Evolutionary conservation across 2,113 vertebrate genomes (phyloP).

Genomic region (Probosciger aterrimus): DNA sequence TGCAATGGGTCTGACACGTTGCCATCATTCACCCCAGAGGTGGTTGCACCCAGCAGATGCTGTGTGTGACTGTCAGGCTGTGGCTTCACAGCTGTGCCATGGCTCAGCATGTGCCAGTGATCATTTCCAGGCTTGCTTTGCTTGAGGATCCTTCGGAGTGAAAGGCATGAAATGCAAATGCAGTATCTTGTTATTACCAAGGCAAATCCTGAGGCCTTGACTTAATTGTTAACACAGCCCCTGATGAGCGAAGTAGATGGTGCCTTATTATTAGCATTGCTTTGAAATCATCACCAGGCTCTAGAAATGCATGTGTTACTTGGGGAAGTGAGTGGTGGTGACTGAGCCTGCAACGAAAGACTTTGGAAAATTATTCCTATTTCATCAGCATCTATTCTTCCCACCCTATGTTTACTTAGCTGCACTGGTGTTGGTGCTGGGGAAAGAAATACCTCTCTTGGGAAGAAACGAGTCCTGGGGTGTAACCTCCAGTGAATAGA

Average conservation of each 20-base stretch:
- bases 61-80: neutral
- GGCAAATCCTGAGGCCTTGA: neutral
- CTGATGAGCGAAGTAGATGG: neutral
- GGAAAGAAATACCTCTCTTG: neutral
- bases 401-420: neutral
- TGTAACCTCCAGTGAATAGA: neutral
- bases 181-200: neutral
- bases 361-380: neutral
- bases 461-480: neutral
- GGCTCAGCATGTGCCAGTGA: accelerated
- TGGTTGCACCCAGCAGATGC: neutral
- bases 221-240: neutral
- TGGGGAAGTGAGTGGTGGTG: neutral
- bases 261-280: neutral
- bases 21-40: neutral
- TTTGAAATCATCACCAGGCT: neutral
- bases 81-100: neutral
- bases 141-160: neutral
- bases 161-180: neutral
- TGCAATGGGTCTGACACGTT: accelerated
- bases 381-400: neutral
- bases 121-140: neutral
- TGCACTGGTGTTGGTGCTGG: neutral
- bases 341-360: neutral
- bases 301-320: neutral